These are phyloP conservation scores for Anhinga anhinga DNA, from an alignment of 2,113 vertebrate genomes.

Conservation along the genomic window DNA sequence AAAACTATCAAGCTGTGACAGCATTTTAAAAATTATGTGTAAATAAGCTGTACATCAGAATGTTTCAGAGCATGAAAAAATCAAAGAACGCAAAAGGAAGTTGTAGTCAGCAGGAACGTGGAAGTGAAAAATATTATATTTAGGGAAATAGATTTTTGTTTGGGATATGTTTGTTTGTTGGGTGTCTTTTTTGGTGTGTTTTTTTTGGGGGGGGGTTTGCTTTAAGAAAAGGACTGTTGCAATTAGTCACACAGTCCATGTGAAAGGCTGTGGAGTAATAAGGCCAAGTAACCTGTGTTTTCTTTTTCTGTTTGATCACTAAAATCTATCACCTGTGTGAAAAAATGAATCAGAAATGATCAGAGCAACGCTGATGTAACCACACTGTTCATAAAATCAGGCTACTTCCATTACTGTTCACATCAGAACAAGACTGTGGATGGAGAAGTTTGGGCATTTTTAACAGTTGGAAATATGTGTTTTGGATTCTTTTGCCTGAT, in stretches of 20 bases:
- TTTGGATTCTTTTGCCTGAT: not conserved
- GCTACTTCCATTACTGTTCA: not conserved
- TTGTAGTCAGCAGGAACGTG: not conserved
- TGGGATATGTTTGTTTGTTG: not conserved
- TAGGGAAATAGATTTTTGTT: not conserved
- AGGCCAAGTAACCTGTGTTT: not conserved
- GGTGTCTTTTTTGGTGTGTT: too few species aligned
- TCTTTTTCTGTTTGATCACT: not conserved
- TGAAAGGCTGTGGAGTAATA: not conserved
- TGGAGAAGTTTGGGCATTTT: not conserved
- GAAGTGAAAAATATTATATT: not conserved
- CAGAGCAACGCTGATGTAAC: not conserved
- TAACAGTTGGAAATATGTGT: not conserved
- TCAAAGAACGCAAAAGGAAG: not conserved
- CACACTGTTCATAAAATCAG: not conserved
- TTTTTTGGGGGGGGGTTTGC: not conserved
- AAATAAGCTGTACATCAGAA: not conserved
- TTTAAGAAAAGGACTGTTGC: not conserved
- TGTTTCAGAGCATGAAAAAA: not conserved
- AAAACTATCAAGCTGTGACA: not conserved
- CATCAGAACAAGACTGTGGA: not conserved
- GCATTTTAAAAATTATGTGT: not conserved
- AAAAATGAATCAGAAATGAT: not conserved
- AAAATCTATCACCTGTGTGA: not conserved
- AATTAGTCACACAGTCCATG: not conserved